Evolutionary conservation across 2,888 invertebrate species (phyloP), one percentile per base, ranked within the genome.

Genomic region (Andrena camellia): DNA sequence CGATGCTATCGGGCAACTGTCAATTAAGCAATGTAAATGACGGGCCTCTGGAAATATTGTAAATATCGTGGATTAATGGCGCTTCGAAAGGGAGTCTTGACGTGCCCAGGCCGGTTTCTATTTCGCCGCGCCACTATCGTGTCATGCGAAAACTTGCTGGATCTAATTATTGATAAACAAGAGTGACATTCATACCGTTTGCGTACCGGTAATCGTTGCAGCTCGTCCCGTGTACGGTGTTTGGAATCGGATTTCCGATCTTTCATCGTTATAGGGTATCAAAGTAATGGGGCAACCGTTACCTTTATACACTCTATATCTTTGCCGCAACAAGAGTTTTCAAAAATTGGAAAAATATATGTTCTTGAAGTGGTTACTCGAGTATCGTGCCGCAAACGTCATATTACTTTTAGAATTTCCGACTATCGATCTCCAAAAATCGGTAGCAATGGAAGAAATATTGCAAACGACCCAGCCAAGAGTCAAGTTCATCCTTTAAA

Each of bases 11-110:
- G 64, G 50, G 10, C 54, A 62, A 48, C 77, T 85, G 86, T 85
- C 84, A 84, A 79, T 84, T 84, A 84, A 68, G 79, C 76, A 31
- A 83, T 87, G 85, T 81, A 88, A 89, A 89, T 87, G 85, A 84
- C 85, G 79, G 52, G 17, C 48, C 52, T 20, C 63, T 54, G 26
- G 57, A 73, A 75, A 79, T 75, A 75, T 70, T 73, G 78, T 78
- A 70, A 79, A 66, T 64, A 78, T 48, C 69, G 57, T 29, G 35
- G 50, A 68, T 69, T 78, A 78, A 72, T 68, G 26, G 59, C 35
- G 17, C 23, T 78, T 33, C 26, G 26, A 67, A 70, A 35, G 33
- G 23, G 26, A 52, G 33, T 8, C 31, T 10, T n/a, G 33, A 70
- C 62, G 20, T 26, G 73, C 31, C 62, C 66, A 48, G 54, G 48